Percentiles rank a stretch among this genome's conserved stretches.
These are phyloP conservation scores for Montipora capricornis DNA, from an alignment of 64 coral and sea anemone species.

Conservation along the genomic window DNA sequence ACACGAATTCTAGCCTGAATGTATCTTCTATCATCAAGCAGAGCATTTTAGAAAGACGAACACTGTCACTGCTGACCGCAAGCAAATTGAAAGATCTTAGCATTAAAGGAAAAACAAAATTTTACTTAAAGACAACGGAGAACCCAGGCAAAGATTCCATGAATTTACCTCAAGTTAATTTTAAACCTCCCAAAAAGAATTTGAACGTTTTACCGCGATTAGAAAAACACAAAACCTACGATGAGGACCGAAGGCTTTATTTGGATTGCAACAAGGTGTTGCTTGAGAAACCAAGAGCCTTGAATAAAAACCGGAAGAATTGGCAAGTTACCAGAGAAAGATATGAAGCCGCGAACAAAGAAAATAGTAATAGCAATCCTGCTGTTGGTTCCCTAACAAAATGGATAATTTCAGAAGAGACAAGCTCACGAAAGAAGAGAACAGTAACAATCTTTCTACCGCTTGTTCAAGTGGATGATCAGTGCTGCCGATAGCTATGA, in stretches of 20 bases:
- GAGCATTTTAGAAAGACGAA: conserved; percentile 33
- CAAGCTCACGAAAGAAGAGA: too few relatives aligned
- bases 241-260: neutral
- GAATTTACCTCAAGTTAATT: neutral
- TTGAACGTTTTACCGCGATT: neutral
- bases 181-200: neutral
- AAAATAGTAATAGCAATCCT: neutral
- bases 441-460: too few relatives aligned
- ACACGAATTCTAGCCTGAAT: neutral
- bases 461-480: too few relatives aligned
- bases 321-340: neutral
- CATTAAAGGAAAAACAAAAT: neutral
- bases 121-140: neutral
- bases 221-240: neutral
- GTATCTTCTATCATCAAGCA: neutral
- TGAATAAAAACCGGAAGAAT: neutral
- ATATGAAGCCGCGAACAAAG: neutral
- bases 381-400: too few relatives aligned
- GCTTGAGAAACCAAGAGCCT: neutral
- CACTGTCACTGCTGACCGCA: neutral
- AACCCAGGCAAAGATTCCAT: neutral
- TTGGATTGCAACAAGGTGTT: conserved; percentile 12
- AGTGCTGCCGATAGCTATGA: too few relatives aligned
- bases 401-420: too few relatives aligned
- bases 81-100: conserved; percentile 4